These are phyloP conservation scores for Schlechtendalia chinensis DNA, from an alignment of 1,140 invertebrate species.

Conservation along the genomic window DNA sequence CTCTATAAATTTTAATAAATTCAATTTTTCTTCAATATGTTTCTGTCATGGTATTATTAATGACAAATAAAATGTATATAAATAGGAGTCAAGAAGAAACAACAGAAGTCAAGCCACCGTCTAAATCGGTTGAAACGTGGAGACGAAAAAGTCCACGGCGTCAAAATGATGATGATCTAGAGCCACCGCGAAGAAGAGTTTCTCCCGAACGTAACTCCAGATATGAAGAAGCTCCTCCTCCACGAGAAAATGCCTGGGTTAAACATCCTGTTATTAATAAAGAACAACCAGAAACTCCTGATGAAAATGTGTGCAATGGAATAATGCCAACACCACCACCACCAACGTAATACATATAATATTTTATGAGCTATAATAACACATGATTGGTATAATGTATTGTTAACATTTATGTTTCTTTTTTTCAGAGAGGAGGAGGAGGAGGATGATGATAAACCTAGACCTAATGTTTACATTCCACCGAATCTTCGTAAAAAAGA, in stretches of 20 bases:
- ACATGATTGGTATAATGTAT: background rate
- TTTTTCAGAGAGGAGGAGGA: background rate
- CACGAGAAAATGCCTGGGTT: constrained; percentile 54
- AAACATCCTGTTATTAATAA: constrained; percentile 18
- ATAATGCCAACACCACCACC: too few relatives aligned
- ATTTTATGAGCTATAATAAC: too few relatives aligned
- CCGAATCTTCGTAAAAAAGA: constrained; percentile 41
- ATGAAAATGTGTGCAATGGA: constrained; percentile 38
- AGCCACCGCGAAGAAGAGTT: background rate
- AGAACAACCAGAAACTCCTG: background rate
- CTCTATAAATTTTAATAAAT: background rate
- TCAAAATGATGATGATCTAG: constrained; percentile 25
- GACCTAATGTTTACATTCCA: constrained; percentile 30
- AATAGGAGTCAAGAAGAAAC: constrained; percentile 7
- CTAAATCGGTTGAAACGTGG: constrained; percentile 40
- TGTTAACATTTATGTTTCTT: background rate
- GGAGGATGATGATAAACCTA: background rate
- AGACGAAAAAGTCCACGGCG: constrained; percentile 21
- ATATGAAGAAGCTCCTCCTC: constrained; percentile 53
- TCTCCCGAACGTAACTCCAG: constrained; percentile 44
- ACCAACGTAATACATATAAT: too few relatives aligned
- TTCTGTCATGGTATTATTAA: too few relatives aligned
- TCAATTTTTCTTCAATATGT: too few relatives aligned
- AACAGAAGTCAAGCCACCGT: background rate
- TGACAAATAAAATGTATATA: background rate